A percentile compares a stretch with the other conserved stretches of the same genome.
These are phyloP conservation scores for Spodoptera frugiperda DNA, from an alignment of 1,140 invertebrate genomes.

Conservation along the genomic window DNA sequence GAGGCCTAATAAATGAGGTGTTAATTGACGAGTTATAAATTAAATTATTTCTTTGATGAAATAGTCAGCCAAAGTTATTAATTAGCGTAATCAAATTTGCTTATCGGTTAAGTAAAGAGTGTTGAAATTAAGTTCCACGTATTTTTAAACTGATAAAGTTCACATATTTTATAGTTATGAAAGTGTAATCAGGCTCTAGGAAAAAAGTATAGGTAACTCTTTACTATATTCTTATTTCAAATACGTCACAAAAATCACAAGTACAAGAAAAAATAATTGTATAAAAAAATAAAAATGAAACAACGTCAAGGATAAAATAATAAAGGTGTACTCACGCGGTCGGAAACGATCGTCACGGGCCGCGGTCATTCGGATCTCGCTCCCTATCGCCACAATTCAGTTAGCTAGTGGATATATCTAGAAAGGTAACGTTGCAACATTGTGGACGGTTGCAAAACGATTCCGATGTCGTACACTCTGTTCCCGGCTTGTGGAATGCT, in stretches of 20 bases:
- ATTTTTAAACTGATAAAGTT: too few species aligned
- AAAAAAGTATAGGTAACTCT: too few species aligned
- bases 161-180: too few species aligned
- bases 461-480: constrained; percentile 19
- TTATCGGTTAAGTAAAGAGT: too few species aligned
- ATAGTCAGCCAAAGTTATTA: not conserved
- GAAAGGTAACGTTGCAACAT: constrained; percentile 47
- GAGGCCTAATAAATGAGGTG: not conserved
- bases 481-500: constrained; percentile 20
- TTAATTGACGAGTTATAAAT: not conserved
- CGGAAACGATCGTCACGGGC: constrained; percentile 35
- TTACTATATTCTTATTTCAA: not conserved
- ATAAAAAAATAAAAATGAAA: not conserved
- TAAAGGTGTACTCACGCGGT: constrained; percentile 11
- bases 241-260: not conserved
- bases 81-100: too few species aligned
- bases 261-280: too few species aligned
- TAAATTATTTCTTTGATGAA: not conserved
- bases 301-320: constrained; percentile 9
- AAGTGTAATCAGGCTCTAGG: too few species aligned
- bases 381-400: constrained; percentile 31
- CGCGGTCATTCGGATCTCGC: constrained; percentile 41
- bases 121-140: too few species aligned
- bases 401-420: constrained; percentile 42
- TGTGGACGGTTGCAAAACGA: constrained; percentile 20